phyloP scores from a whole-genome alignment of 2,113 vertebrate genomes.

The Callionymus lyra region DNA sequence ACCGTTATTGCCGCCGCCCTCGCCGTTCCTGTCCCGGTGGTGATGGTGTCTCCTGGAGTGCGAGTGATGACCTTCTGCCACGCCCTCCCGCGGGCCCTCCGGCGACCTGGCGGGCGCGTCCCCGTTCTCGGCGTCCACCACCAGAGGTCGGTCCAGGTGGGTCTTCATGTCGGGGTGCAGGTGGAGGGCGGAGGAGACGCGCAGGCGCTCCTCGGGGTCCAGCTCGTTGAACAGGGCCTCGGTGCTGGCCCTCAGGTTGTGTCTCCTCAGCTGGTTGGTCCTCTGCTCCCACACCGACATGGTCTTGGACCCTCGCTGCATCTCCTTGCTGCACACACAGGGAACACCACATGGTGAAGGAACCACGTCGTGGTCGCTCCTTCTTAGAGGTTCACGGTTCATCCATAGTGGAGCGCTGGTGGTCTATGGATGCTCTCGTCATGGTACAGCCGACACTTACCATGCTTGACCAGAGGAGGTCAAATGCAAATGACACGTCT shows the following conservation, averaged over 20 bases:
- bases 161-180: slow-evolving; percentile 90
- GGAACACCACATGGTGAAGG: slow-evolving; percentile 12
- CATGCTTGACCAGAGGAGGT: slow-evolving; percentile 26
- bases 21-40: slow-evolving; percentile 67
- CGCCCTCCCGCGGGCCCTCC: slow-evolving; percentile 18
- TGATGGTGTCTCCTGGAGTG: slow-evolving; percentile 75
- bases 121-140: slow-evolving; percentile 56
- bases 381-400: slow-evolving; percentile 8
- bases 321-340: slow-evolving; percentile 74
- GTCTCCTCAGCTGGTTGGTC: slow-evolving; percentile 85
- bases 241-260: slow-evolving; percentile 83
- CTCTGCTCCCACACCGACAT: slow-evolving; percentile 96
- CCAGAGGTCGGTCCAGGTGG: slow-evolving; percentile 83
- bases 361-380: not conserved
- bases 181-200: slow-evolving; percentile 74
- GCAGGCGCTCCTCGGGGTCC: slow-evolving; percentile 80
- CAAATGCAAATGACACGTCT: not conserved
- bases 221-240: slow-evolving; percentile 90
- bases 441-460: slow-evolving; percentile 40
- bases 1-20: slow-evolving; percentile 11
- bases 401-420: slow-evolving; percentile 26
- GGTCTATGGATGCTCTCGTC: slow-evolving; percentile 8
- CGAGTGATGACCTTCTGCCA: slow-evolving; percentile 17
- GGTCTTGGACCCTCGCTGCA: slow-evolving; percentile 78
- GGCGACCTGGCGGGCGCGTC: slow-evolving; percentile 20